Evolutionary conservation across 2,888 invertebrate species (phyloP), one percentile per base, ranked within the genome.

Genomic region (Apantesis nais): DNA sequence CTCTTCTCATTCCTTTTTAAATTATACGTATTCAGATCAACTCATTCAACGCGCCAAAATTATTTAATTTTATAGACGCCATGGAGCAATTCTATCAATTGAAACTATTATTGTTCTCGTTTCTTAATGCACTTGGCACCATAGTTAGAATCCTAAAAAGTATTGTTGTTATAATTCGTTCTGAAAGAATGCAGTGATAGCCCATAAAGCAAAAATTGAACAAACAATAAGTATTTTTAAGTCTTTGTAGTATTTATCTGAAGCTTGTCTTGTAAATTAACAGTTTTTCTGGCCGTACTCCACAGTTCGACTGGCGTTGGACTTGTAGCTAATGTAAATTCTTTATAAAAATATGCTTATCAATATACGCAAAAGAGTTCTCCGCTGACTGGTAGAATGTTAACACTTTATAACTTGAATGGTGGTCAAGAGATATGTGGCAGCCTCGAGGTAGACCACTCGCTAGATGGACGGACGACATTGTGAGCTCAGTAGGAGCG

Each of bases 21-120:
- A 67, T 41, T 66, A 66, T 55, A 44, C 22, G n/a, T 34, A 34
- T 65, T 22, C 58, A 66, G 66, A 29, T 29, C 58, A 34, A 11
- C 22, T 22, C 61, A 62, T 34, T 62, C 34, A 8, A 34, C 22
- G 8, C 19, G 34, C 31, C 22, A 34, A 31, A 37, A n/a, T 62
- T 31, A 34, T 37, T 34, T 12, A 62, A 62, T 34, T 62, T 34
- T 19, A 61, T 19, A 14, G 55, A 14, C 55, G 25, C 29, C 2
- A 58, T 58, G 16, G 14, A 58, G 3, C 55, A 55, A 55, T 55
- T 55, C 25, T 5, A 55, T 25, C 25, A 55, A 55, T 55, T 55
- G 25, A 25, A 14, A 25, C 25, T 55, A 55, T 55, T 55, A 5
- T 25, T 25, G 55, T 55, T 55, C n/a, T 55, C 25, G 25, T 14